Percentiles rank a stretch among this genome's conserved stretches.
Evolutionary conservation across 2,797 vertebrate genomes (phyloP).

Genomic region (Merluccius polli): DNA sequence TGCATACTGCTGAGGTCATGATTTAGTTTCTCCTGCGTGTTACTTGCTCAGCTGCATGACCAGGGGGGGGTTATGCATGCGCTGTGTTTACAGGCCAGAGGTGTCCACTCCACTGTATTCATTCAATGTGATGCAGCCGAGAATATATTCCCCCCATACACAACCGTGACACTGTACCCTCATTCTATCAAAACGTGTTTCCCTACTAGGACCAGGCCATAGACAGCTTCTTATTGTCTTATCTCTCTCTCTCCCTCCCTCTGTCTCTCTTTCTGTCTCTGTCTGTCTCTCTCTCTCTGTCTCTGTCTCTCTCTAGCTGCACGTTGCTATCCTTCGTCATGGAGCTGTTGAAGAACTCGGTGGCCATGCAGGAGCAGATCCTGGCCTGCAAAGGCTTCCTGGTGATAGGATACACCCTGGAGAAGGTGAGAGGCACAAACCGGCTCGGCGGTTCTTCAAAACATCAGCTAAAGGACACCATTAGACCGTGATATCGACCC

Average conservation of each 20-base stretch:
- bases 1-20: background rate
- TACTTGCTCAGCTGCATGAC: background rate
- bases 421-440: constrained; percentile 83
- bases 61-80: background rate
- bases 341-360: constrained; percentile 95
- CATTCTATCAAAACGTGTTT: background rate
- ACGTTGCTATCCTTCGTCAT: constrained; percentile 94
- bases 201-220: background rate
- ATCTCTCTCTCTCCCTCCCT: constrained; percentile 7
- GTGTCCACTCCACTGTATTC: background rate
- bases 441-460: background rate
- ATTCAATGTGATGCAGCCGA: background rate
- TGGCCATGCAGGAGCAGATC: constrained; percentile 99
- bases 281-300: background rate
- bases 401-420: constrained; percentile 92
- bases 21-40: background rate
- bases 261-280: constrained; percentile 28
- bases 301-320: constrained; percentile 70
- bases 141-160: background rate
- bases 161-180: background rate
- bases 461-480: background rate
- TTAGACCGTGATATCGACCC: background rate
- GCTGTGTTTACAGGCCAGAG: background rate
- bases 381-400: constrained; percentile 97
- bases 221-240: background rate